Evolutionary conservation across 1,140 invertebrate genomes (phyloP), one percentile per base, ranked within the genome.

Genomic region (Acyrthosiphon pisum): DNA sequence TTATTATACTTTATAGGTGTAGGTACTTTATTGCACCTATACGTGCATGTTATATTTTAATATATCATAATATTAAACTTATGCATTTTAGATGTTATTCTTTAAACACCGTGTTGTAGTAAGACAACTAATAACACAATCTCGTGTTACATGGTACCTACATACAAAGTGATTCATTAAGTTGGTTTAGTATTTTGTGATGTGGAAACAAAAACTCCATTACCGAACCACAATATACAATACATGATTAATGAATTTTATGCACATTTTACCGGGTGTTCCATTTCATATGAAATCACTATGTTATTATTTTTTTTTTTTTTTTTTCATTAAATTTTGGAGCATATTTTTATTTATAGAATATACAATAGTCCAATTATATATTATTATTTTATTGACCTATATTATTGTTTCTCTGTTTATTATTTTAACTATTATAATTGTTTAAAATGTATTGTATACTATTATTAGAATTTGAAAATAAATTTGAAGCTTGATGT

Each of bases 81-180:
- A 76, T 76, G 30, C 14, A 76, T 76, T 76, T 68, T 68, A 68
- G 30, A 68, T 68, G 60, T 18, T 68, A 68, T 68, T n/a, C 60
- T 68, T 68, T 30, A n/a, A n/a, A 76, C 6, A 76, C 30, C 30
- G 20, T 6, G 14, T 76, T n/a, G 14, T n/a, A 35, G 60, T 76
- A 35, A 76, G 60, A 76, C 60, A 76, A 76, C 30, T n/a, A 23
- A 76, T n/a, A 76, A 76, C 60, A 76, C n/a, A n/a, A 76, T 76
- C n/a, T 35, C 60, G 14, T n/a, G 4, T 76, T 76, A 76, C 60
- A 76, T 76, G 30, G 60, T 76, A 76, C 60, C 60, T 76, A 76
- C 60, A 76, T 76, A 76, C 60, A 76, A 76, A 76, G 60, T n/a
- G n/a, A 76, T 76, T 76, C 60, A 76, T 76, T 76, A 76, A 76